phyloP scores from a whole-genome alignment of 2,888 invertebrate genomes.

The Eupsilia transversa region DNA sequence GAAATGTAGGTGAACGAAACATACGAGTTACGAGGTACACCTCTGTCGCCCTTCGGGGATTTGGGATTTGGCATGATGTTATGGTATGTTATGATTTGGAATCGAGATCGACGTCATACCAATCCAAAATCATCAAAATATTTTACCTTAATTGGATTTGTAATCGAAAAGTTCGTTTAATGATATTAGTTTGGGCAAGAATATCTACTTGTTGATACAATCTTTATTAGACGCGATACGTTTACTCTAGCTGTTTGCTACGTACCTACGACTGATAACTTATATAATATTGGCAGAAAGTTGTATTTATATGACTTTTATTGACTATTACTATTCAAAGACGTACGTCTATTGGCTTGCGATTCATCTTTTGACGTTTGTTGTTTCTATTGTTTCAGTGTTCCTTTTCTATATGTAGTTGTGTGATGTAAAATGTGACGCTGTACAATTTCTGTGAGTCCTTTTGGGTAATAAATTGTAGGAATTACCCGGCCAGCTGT shows the following conservation, averaged over 20 bases:
- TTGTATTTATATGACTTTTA: conserved; percentile 30
- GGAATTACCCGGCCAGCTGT: not conserved
- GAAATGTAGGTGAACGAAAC: too few relatives aligned
- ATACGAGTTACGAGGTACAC: too few relatives aligned
- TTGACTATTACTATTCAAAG: conserved; percentile 25
- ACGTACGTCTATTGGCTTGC: conserved; percentile 34
- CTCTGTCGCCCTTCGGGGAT: not conserved
- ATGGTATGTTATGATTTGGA: not conserved
- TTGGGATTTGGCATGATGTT: not conserved
- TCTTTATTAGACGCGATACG: not conserved
- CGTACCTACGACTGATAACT: conserved; percentile 8
- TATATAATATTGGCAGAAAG: conserved; percentile 13
- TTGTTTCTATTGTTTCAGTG: not conserved
- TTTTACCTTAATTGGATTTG: not conserved
- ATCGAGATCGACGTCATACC: not conserved
- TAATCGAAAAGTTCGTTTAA: not conserved
- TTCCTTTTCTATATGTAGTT: not conserved
- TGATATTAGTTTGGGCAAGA: not conserved
- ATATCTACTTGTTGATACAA: conserved; percentile 9
- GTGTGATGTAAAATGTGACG: not conserved
- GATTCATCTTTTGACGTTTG: conserved; percentile 4
- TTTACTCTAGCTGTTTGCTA: conserved; percentile 9
- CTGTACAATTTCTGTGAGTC: not conserved
- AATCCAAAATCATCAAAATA: not conserved
- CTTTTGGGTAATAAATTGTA: not conserved